phyloP scores from a whole-genome alignment of 2,797 vertebrate genomes.

The Benthosema pterotum region DNA sequence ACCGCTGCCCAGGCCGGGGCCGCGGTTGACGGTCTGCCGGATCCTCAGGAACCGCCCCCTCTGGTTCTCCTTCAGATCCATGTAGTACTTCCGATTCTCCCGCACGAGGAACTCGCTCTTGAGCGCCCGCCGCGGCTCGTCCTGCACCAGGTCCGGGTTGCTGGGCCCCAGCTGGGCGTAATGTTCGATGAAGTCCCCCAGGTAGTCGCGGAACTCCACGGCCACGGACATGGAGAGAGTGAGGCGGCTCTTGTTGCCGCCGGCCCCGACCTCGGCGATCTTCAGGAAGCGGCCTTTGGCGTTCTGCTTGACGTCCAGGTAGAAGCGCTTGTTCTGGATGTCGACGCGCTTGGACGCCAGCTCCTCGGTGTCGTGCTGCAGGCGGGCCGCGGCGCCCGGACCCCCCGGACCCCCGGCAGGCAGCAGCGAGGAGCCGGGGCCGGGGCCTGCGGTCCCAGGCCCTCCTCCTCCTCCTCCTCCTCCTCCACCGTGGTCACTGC shows the following conservation, averaged over 20 bases:
- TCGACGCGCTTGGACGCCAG: constrained; percentile 97
- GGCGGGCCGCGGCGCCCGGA: constrained; percentile 86
- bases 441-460: constrained; percentile 80
- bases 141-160: constrained; percentile 94
- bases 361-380: constrained; percentile 98
- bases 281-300: constrained; percentile 99
- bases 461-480: no score
- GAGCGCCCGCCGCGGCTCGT: constrained; percentile 94
- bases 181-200: constrained; percentile 99
- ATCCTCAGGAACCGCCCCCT: constrained; percentile 96
- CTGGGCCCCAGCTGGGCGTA: constrained; percentile 96
- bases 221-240: constrained; percentile 97
- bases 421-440: constrained; percentile 85
- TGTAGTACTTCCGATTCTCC: constrained; percentile 98
- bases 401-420: no score
- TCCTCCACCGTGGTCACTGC: constrained; percentile 96
- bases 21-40: constrained; percentile 98
- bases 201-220: constrained; percentile 96
- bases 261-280: constrained; percentile 98
- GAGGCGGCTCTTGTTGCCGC: constrained; percentile 95
- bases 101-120: constrained; percentile 97
- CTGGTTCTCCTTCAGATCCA: constrained; percentile 99
- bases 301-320: constrained; percentile 98
- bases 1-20: constrained; percentile 93
- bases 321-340: constrained; percentile 99